Percentiles rank a stretch among this genome's conserved stretches.
These are phyloP conservation scores for Macrobrachium nipponense DNA, from an alignment of 1,140 invertebrate genomes.

Conservation along the genomic window DNA sequence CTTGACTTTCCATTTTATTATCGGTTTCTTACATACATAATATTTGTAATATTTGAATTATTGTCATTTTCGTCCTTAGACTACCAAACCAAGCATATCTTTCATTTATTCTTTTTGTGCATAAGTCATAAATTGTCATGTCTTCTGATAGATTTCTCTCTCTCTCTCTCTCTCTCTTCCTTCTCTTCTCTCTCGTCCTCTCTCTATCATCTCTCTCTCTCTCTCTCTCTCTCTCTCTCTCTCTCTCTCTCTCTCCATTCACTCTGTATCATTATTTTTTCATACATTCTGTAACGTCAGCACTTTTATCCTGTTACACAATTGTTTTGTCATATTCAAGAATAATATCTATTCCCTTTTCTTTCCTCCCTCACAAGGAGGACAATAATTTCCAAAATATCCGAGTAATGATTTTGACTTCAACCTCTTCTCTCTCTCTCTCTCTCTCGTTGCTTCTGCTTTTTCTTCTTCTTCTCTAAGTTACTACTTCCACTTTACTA, in stretches of 20 bases:
- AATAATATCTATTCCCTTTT: no score
- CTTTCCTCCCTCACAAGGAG: no score
- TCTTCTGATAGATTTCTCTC: neutral
- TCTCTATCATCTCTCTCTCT: neutral
- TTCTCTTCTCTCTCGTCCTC: neutral
- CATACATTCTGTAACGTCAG: no score
- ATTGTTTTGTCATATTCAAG: neutral
- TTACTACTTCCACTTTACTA: no score
- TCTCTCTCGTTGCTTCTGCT: neutral
- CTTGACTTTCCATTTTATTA: neutral
- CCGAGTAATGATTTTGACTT: no score
- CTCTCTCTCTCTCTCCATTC: neutral
- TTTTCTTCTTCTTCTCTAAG: neutral
- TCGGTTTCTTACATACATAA: neutral
- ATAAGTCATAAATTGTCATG: neutral
- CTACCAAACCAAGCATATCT: neutral
- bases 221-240: neutral
- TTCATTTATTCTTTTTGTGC: neutral
- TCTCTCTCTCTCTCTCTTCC: conserved; percentile 22
- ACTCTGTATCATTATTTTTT: no score
- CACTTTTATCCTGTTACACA: no score
- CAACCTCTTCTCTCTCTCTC: neutral
- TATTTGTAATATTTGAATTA: neutral
- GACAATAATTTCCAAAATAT: no score
- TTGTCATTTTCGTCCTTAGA: neutral